Base-by-base conservation (phyloP, 2,888 invertebrate species). In the Chouioia cunea region DNA sequence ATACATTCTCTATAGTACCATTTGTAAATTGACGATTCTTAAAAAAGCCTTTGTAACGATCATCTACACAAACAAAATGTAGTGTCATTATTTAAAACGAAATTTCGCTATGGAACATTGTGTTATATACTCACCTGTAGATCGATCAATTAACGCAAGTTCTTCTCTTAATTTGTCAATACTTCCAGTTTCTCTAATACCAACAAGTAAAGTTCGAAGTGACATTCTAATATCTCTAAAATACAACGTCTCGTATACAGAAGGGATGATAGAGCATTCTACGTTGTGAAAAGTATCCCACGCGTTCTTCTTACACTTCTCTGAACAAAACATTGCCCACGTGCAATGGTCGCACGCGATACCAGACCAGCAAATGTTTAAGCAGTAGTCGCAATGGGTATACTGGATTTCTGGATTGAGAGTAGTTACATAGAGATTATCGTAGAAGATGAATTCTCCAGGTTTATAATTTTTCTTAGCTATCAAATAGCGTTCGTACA, bases 361-460 rank as follows among this genome's bases (percentile, higher is more conserved):
- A 60, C 91, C 87, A 72, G 89, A 89, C 77, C 88, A 86, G 75
- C 86, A 87, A 69, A 89, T 85, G 46, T 88, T 87, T 65, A 92
- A 85, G 80, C 95, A 95, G 74, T 91, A 86, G 77, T 89, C 90
- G 79, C 95, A 95, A 80, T 90, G 89, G 23, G 88, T 89, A 44
- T 87, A 82, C 65, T 85, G 84, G 76, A 88, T 88, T 12, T 88
- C 82, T 52, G 88, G 87, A 36, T 89, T 80, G 18, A 93, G 80
- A 0, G 91, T 86, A 2, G 89, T 87, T 23, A 90, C 87, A 81
- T 91, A 96, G 0, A 96, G 93, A 66, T 91, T 88, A 84, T 97
- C 97, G 56, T 92, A 87, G 0, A 90, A 91, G 46, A 97, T 82
- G 2, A 95, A 86, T 82, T 96, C 94, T 59, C 94, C 94, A 0